Evolutionary conservation across 2,113 vertebrate genomes (phyloP).

Genomic region (Nycticebus coucang): DNA sequence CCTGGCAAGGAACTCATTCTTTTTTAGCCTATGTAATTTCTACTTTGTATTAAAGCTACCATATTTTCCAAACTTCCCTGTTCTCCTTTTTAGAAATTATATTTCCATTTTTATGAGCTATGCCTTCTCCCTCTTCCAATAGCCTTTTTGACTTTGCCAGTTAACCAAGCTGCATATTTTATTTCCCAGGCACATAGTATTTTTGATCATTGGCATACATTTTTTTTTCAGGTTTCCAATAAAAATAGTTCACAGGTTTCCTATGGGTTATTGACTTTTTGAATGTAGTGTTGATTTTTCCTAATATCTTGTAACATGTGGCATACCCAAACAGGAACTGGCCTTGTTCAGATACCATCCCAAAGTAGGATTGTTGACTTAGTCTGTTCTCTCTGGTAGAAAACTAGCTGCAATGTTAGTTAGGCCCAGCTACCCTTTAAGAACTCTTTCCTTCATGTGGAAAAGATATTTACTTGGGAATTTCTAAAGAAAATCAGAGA

Average conservation of each 20-base stretch:
- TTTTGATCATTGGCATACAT: slow-evolving; percentile 63
- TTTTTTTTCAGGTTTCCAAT: slow-evolving; percentile 67
- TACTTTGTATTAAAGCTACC: slow-evolving; percentile 42
- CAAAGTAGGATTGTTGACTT: slow-evolving; percentile 57
- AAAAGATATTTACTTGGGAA: slow-evolving; percentile 33
- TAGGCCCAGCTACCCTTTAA: slow-evolving; percentile 37
- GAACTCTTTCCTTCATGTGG: slow-evolving; percentile 42
- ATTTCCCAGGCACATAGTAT: slow-evolving; percentile 63
- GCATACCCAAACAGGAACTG: slow-evolving; percentile 51
- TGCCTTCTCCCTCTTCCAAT: slow-evolving; percentile 32
- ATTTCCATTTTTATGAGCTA: slow-evolving; percentile 65
- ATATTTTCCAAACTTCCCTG: slow-evolving; percentile 54
- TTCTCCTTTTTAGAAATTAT: slow-evolving; percentile 32
- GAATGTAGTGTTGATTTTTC: slow-evolving; percentile 68
- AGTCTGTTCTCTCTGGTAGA: slow-evolving; percentile 46
- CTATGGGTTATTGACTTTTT: slow-evolving; percentile 66
- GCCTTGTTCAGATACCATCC: slow-evolving; percentile 58
- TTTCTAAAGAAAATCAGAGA: slow-evolving; percentile 26
- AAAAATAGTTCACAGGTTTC: slow-evolving; percentile 52
- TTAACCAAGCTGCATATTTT: slow-evolving; percentile 64
- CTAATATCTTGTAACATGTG: slow-evolving; percentile 53
- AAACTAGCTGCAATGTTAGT: slow-evolving; percentile 38
- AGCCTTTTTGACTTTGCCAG: slow-evolving; percentile 64
- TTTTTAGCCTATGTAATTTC: slow-evolving; percentile 57
- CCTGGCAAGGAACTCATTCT: slow-evolving; percentile 59